Conservation (phyloP, 2,113 vertebrate genomes). For the Pungitius pungitius region DNA sequence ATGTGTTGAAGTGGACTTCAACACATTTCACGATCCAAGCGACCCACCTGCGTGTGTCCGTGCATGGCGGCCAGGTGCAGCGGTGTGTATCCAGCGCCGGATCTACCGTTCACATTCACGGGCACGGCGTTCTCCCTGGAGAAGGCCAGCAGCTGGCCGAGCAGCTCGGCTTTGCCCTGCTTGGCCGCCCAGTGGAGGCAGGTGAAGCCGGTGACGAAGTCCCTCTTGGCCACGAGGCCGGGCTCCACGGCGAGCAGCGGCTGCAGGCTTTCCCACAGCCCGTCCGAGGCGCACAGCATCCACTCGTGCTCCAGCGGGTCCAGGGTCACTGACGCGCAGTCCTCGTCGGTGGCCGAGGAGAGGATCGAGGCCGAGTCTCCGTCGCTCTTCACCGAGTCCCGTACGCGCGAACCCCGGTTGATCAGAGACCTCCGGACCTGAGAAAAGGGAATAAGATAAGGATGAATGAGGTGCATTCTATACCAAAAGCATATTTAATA, state of each 20-base stretch:
- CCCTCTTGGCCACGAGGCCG: conserved; percentile 85
- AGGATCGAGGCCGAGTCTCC: conserved; percentile 81
- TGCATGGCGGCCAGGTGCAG: conserved; percentile 97
- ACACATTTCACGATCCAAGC: too few relatives aligned
- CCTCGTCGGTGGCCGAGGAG: conserved; percentile 78
- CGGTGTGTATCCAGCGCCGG: conserved; percentile 91
- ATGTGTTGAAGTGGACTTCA: background rate
- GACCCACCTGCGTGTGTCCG: conserved; percentile 82
- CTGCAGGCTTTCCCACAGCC: conserved; percentile 90
- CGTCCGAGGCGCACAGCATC: conserved; percentile 93
- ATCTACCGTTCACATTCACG: conserved; percentile 89
- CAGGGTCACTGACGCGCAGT: conserved; percentile 84
- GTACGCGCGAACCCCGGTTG: conserved; percentile 67
- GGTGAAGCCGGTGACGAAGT: conserved; percentile 95
- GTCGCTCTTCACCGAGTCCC: conserved; percentile 72
- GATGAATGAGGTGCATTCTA: background rate
- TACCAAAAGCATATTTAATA: background rate
- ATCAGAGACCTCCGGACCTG: conserved; percentile 84
- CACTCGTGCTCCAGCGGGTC: conserved; percentile 96
- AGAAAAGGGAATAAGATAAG: background rate
- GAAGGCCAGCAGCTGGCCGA: conserved; percentile 87
- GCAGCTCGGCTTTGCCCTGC: conserved; percentile 89
- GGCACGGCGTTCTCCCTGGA: conserved; percentile 85
- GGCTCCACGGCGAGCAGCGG: conserved; percentile 88
- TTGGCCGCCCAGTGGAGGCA: conserved; percentile 98